phyloP scores from a whole-genome alignment of 2,888 invertebrate species.

The Agrilus biguttatus region DNA sequence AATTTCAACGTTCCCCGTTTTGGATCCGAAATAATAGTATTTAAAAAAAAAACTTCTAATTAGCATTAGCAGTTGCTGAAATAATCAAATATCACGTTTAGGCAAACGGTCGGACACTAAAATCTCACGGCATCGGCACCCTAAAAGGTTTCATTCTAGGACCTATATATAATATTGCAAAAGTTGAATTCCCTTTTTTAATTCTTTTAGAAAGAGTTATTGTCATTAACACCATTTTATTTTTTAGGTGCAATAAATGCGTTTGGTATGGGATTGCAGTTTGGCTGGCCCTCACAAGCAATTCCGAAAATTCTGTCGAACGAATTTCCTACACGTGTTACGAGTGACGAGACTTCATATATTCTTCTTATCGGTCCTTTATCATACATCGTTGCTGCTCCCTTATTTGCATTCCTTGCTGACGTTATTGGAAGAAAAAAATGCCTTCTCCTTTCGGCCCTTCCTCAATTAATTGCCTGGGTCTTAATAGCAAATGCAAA shows the following conservation, averaged over 20 bases:
- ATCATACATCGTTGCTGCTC: slow-evolving; percentile 9
- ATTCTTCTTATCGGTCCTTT: slow-evolving; percentile 13
- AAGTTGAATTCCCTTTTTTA: no score
- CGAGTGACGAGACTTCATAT: slow-evolving; percentile 12
- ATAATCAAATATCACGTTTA: no score
- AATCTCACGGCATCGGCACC: no score
- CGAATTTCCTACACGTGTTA: slow-evolving; percentile 7
- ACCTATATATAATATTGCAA: no score
- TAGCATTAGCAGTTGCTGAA: no score
- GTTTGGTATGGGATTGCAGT: slow-evolving; percentile 1
- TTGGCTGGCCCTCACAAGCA: slow-evolving; percentile 5
- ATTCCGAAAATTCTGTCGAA: slow-evolving; percentile 3
- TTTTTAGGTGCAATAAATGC: slow-evolving; percentile 1
- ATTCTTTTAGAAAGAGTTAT: no score
- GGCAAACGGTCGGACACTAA: no score
- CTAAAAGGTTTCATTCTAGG: no score
- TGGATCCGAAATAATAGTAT: no score
- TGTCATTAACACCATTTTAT: background rate
- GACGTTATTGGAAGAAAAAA: slow-evolving; percentile 15
- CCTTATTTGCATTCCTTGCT: slow-evolving; percentile 7
- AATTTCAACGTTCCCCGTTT: no score
- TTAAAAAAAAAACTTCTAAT: no score
- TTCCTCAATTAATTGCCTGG: slow-evolving; percentile 18
- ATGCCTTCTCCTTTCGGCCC: slow-evolving; percentile 13
- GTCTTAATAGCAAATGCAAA: slow-evolving; percentile 14